These are phyloP conservation scores for Calephelis virginiensis DNA, from an alignment of 1,140 invertebrate species.

Conservation along the genomic window DNA sequence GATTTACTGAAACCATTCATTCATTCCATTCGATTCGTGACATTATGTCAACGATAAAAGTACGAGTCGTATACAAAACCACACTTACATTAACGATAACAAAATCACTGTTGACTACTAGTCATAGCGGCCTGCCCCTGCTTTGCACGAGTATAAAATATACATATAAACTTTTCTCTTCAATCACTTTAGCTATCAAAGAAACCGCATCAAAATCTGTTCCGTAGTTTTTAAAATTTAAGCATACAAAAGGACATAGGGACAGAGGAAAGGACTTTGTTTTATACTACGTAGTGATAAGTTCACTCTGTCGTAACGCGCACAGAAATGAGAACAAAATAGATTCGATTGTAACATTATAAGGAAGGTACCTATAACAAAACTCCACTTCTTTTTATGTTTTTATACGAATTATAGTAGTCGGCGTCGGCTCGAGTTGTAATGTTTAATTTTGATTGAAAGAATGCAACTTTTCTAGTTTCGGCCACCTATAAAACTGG, in stretches of 20 bases:
- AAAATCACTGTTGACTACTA: neutral
- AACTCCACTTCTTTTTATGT: slow-evolving; percentile 1
- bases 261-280: neutral
- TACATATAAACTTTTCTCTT: too few relatives aligned
- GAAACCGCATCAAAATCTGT: too few relatives aligned
- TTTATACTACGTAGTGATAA: neutral
- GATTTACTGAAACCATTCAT: too few relatives aligned
- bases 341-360: slow-evolving; percentile 5
- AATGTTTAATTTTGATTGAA: slow-evolving; percentile 2
- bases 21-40: too few relatives aligned
- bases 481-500: too few relatives aligned
- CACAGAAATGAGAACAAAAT: slow-evolving; percentile 12
- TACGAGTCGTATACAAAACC: too few relatives aligned
- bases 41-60: too few relatives aligned
- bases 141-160: too few relatives aligned
- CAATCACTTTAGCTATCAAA: too few relatives aligned
- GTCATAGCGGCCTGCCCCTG: neutral
- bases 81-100: too few relatives aligned
- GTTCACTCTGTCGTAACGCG: neutral
- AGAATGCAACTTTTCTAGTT: neutral
- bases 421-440: neutral
- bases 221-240: too few relatives aligned
- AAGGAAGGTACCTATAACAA: slow-evolving; percentile 1
- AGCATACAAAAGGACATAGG: too few relatives aligned
- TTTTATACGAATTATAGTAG: neutral